Conservation (phyloP, 2,888 invertebrate species). For the Lomographa bimaculata region DNA sequence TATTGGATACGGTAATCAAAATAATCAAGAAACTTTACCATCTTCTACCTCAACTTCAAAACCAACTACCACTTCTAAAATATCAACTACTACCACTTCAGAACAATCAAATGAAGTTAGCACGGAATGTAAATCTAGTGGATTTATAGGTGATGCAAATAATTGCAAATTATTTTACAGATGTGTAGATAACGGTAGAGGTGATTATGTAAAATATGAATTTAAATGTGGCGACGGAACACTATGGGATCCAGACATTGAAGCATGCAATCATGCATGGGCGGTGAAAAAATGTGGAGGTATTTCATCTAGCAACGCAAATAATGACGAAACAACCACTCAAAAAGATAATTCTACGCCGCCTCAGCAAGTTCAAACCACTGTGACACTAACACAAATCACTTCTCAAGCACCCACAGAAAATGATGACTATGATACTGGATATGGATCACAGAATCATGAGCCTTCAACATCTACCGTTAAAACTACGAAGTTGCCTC, state of each 20-base stretch:
- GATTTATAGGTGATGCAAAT: slow-evolving; percentile 84
- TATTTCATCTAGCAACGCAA: slow-evolving; percentile 15
- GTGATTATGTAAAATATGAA: slow-evolving; percentile 82
- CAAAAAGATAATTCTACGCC: slow-evolving; percentile 25
- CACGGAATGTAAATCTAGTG: slow-evolving; percentile 66
- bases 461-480: slow-evolving; percentile 30
- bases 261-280: slow-evolving; percentile 84
- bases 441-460: slow-evolving; percentile 38
- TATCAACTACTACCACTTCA: slow-evolving; percentile 4
- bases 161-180: slow-evolving; percentile 86
- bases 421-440: slow-evolving; percentile 39
- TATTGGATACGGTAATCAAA: slow-evolving; percentile 17
- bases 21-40: slow-evolving; percentile 14
- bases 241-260: slow-evolving; percentile 83
- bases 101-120: slow-evolving; percentile 1
- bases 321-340: slow-evolving; percentile 31
- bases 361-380: slow-evolving; percentile 23
- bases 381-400: slow-evolving; percentile 29
- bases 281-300: slow-evolving; percentile 65
- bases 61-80: slow-evolving; percentile 12
- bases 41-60: slow-evolving; percentile 14
- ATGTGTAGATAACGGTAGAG: slow-evolving; percentile 86
- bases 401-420: slow-evolving; percentile 28
- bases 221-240: slow-evolving; percentile 88
- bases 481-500: slow-evolving; percentile 11